phyloP scores from a whole-genome alignment of 1,140 invertebrate genomes.

The Thalassaphorura encarpata region DNA sequence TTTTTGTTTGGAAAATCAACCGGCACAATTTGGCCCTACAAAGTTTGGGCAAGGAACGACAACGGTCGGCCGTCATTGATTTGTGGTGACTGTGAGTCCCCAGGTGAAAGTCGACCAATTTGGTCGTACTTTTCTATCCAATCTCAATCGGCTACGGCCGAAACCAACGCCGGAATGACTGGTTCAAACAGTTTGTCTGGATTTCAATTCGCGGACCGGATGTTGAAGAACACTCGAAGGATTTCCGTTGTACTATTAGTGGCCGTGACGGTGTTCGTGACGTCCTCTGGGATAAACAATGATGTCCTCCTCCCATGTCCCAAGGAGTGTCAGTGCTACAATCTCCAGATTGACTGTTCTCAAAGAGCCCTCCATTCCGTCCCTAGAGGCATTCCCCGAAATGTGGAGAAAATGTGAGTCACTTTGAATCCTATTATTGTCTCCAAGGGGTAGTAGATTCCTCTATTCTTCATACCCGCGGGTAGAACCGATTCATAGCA shows the following conservation, averaged over 20 bases:
- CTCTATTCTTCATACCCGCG: not conserved
- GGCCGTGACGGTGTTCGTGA: slow-evolving; percentile 30
- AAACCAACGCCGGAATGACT: not conserved
- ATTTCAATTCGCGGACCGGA: slow-evolving; percentile 19
- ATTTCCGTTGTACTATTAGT: slow-evolving; percentile 30
- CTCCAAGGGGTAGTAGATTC: slow-evolving; percentile 17
- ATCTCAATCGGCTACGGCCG: too few species aligned
- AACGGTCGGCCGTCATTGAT: too few species aligned
- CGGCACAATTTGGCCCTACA: too few species aligned
- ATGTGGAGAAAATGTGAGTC: slow-evolving; percentile 77
- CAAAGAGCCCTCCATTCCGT: slow-evolving; percentile 65
- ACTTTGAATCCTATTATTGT: slow-evolving; percentile 17
- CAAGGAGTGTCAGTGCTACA: slow-evolving; percentile 63
- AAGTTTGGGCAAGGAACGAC: too few species aligned
- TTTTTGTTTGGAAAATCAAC: too few species aligned
- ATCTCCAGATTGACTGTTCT: slow-evolving; percentile 67
- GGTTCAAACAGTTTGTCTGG: slow-evolving; percentile 8
- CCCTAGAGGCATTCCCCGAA: slow-evolving; percentile 58
- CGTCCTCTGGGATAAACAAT: slow-evolving; percentile 28
- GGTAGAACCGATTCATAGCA: not conserved
- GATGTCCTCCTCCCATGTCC: slow-evolving; percentile 49
- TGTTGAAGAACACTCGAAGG: slow-evolving; percentile 28
- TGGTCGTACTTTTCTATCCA: too few species aligned
- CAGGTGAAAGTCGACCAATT: too few species aligned
- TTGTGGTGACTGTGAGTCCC: too few species aligned